phyloP scores from a whole-genome alignment of 2,888 invertebrate species.

The Bhutanitis thaidina region DNA sequence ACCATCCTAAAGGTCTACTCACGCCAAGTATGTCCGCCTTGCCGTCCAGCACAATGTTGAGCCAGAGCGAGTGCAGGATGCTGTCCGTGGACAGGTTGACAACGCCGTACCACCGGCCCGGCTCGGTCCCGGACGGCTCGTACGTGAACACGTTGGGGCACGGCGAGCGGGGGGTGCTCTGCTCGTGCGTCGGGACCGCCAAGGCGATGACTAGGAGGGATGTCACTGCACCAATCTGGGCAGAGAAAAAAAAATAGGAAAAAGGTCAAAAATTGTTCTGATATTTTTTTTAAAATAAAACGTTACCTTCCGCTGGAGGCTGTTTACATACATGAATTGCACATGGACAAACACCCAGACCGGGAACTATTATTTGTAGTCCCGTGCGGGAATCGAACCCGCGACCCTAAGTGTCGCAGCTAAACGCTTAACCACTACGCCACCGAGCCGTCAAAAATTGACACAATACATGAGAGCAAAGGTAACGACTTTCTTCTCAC shows the following conservation, averaged over 20 bases:
- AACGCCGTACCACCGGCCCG: conserved; percentile 81
- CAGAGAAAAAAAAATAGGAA: conserved; percentile 3
- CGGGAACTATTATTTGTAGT: too few relatives aligned
- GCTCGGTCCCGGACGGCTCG: conserved; percentile 72
- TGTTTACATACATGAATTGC: too few relatives aligned
- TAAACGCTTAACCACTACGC: too few relatives aligned
- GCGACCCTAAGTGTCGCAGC: too few relatives aligned
- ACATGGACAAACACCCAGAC: too few relatives aligned
- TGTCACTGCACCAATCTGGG: conserved; percentile 39
- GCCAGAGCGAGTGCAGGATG: conserved; percentile 79
- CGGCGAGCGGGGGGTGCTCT: conserved; percentile 65
- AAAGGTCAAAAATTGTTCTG: too few relatives aligned
- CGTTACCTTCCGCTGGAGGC: too few relatives aligned
- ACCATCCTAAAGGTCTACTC: conserved; percentile 33
- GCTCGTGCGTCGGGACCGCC: conserved; percentile 43
- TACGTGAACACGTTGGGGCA: conserved; percentile 82
- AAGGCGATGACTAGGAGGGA: conserved; percentile 40
- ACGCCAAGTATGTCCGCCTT: conserved; percentile 82
- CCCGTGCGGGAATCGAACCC: too few relatives aligned
- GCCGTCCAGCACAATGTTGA: conserved; percentile 78
- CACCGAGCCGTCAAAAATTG: too few relatives aligned
- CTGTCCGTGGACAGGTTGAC: conserved; percentile 78
- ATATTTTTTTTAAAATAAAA: too few relatives aligned
- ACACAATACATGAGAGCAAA: too few relatives aligned
- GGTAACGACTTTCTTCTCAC: too few relatives aligned